A percentile compares a stretch with the other conserved stretches of the same genome.
phyloP scores from a whole-genome alignment of 2,888 invertebrate genomes.

The Phasia obesa region DNA sequence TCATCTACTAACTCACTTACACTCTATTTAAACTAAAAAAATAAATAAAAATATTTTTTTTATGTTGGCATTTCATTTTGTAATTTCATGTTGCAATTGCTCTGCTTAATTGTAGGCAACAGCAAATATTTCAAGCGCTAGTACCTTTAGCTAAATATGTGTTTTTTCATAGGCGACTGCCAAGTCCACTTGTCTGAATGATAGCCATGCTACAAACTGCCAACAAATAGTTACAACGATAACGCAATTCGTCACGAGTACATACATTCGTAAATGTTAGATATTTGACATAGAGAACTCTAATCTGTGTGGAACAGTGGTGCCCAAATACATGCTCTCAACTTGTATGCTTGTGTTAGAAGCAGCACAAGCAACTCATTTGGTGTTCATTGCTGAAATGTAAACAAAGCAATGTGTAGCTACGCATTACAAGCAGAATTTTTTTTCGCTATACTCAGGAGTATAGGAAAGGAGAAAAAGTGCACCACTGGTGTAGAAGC shows the following conservation, averaged over 20 bases:
- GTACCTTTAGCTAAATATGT: not conserved
- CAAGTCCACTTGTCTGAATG: constrained; percentile 69
- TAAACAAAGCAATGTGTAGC: too few relatives aligned
- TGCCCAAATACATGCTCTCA: too few relatives aligned
- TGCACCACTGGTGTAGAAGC: too few relatives aligned
- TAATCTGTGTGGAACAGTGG: too few relatives aligned
- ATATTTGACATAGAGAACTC: not conserved
- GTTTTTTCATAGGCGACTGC: constrained; percentile 66
- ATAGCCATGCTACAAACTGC: constrained; percentile 46
- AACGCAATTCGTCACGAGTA: constrained; percentile 1
- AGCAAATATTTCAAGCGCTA: not conserved
- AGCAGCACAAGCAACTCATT: too few relatives aligned
- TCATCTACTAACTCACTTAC: not conserved
- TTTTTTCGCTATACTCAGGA: too few relatives aligned
- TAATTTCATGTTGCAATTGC: constrained; percentile 23
- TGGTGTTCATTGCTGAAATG: too few relatives aligned
- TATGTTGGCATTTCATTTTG: constrained; percentile 22
- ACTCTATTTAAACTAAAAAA: constrained; percentile 3
- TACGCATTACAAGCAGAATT: too few relatives aligned
- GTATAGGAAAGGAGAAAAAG: too few relatives aligned
- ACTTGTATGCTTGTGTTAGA: too few relatives aligned
- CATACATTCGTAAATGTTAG: constrained; percentile 14
- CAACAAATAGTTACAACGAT: not conserved
- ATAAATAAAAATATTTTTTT: not conserved
- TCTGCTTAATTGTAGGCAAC: constrained; percentile 6